Percentiles rank a stretch among this genome's conserved stretches.
These are phyloP conservation scores for Papilio aristodemus DNA, from an alignment of 1,140 invertebrate species.

Conservation along the genomic window DNA sequence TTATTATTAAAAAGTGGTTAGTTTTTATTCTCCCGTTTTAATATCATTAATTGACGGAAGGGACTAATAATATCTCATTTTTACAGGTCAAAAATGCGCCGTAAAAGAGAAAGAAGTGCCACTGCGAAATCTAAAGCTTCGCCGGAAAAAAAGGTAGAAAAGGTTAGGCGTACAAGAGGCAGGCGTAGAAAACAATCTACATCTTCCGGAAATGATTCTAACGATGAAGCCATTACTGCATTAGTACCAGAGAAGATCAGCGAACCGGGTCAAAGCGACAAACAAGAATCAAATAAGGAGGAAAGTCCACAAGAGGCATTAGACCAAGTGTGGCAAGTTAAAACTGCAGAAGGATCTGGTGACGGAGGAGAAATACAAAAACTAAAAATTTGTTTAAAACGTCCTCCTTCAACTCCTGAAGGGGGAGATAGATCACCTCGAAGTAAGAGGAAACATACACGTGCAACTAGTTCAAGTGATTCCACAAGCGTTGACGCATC, in stretches of 20 bases:
- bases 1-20: constrained; percentile 19
- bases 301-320: constrained; percentile 60
- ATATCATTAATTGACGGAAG: constrained; percentile 3
- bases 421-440: constrained; percentile 69
- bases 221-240: constrained; percentile 54
- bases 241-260: constrained; percentile 44
- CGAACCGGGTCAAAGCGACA: constrained; percentile 46
- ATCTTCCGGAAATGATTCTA: constrained; percentile 68
- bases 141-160: constrained; percentile 70
- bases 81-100: constrained; percentile 66
- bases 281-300: constrained; percentile 52
- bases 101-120: constrained; percentile 68
- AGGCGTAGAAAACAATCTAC: constrained; percentile 66
- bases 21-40: constrained; percentile 21
- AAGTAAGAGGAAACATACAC: constrained; percentile 70
- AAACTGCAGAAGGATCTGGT: constrained; percentile 59
- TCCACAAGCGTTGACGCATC: constrained; percentile 58
- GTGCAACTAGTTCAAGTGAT: constrained; percentile 71
- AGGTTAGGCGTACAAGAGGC: constrained; percentile 60
- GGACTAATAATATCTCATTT: not conserved
- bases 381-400: constrained; percentile 70
- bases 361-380: constrained; percentile 71
- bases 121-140: constrained; percentile 65
- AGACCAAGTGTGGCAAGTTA: constrained; percentile 74
- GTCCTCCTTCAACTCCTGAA: constrained; percentile 72